A percentile compares a stretch with the other conserved stretches of the same genome.
phyloP scores from a whole-genome alignment of 2,888 invertebrate genomes.

The Willowsia nigromaculata region DNA sequence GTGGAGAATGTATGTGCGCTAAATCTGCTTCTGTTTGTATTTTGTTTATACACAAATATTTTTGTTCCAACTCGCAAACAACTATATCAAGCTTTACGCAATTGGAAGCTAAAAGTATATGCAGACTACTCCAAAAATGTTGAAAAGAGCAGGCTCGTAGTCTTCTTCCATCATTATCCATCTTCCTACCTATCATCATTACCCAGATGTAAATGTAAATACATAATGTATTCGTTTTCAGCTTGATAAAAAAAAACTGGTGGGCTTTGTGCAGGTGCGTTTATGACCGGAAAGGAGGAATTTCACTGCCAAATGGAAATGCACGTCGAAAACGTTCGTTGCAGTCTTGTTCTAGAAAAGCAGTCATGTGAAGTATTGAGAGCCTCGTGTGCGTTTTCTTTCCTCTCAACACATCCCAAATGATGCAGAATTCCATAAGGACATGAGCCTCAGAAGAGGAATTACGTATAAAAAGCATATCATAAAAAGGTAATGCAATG shows the following conservation, averaged over 20 bases:
- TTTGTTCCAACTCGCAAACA: background rate
- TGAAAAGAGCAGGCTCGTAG: background rate
- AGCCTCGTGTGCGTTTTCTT: background rate
- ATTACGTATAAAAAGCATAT: conserved; percentile 31
- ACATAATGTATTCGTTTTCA: background rate
- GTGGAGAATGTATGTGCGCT: background rate
- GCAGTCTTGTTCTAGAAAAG: background rate
- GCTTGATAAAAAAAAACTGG: background rate
- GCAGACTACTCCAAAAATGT: background rate
- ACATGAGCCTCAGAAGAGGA: conserved; percentile 12
- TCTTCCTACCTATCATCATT: background rate
- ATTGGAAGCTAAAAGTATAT: background rate
- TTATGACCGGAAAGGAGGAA: background rate
- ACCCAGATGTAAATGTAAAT: background rate
- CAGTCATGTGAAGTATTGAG: background rate
- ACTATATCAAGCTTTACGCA: background rate
- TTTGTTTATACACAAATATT: background rate
- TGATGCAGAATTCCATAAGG: background rate
- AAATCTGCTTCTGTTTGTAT: background rate
- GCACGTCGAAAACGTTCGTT: background rate
- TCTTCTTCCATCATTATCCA: background rate
- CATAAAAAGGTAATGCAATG: conserved; percentile 20
- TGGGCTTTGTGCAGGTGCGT: background rate
- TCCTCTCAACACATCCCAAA: background rate
- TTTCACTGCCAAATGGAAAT: background rate